Conservation (phyloP, 2,113 vertebrate genomes). For the Solea senegalensis region DNA sequence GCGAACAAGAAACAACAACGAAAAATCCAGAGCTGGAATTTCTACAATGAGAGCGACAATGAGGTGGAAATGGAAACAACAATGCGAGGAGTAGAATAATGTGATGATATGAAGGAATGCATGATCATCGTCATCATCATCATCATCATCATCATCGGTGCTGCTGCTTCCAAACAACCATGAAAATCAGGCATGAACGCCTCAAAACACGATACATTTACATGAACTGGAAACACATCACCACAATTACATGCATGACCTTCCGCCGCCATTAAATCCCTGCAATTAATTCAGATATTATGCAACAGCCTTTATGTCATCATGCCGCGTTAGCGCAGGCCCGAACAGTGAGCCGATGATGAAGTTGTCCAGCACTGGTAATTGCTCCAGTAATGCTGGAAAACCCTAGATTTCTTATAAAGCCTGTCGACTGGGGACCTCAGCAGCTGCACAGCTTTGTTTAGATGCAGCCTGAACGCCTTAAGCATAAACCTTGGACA, state of each 20-base stretch:
- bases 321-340: conserved; percentile 7
- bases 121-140: conserved; percentile 50
- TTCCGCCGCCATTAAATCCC: background rate
- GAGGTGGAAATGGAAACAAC: too few relatives aligned
- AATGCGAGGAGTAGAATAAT: too few relatives aligned
- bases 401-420: conserved; percentile 1
- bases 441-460: conserved; percentile 11
- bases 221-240: conserved; percentile 6
- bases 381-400: conserved; percentile 12
- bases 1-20: too few relatives aligned
- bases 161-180: background rate
- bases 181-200: background rate
- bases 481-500: conserved; percentile 26
- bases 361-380: conserved; percentile 13
- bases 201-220: background rate
- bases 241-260: background rate
- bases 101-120: too few relatives aligned
- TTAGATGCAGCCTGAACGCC: conserved; percentile 10
- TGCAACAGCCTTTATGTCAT: conserved; percentile 28
- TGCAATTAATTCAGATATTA: conserved; percentile 17
- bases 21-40: too few relatives aligned
- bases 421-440: conserved; percentile 5
- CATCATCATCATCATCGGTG: conserved; percentile 39
- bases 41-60: too few relatives aligned
- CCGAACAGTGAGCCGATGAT: conserved; percentile 14